phyloP scores from a whole-genome alignment of 2,797 vertebrate species.

The Amniataba percoides region DNA sequence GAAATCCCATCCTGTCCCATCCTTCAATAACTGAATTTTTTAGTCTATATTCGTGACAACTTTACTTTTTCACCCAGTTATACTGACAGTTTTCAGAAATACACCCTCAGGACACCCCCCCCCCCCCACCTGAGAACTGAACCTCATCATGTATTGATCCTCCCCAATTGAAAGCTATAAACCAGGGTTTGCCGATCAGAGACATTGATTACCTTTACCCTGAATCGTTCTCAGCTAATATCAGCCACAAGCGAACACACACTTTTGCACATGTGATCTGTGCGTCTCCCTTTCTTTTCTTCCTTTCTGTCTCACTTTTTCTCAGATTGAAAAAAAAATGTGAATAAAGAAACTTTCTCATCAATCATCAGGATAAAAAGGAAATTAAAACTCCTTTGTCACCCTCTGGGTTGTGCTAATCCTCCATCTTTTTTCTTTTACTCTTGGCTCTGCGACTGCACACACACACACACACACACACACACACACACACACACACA shows the following conservation, averaged over 20 bases:
- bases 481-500: conserved; percentile 48
- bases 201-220: conserved; percentile 51
- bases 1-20: background rate
- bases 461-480: conserved; percentile 45
- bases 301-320: background rate
- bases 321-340: conserved; percentile 13
- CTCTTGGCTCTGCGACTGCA: conserved; percentile 11
- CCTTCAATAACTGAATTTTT: conserved; percentile 5
- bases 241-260: conserved; percentile 9
- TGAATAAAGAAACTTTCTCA: conserved; percentile 41
- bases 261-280: background rate
- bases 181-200: conserved; percentile 53
- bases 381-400: conserved; percentile 56
- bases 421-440: conserved; percentile 53
- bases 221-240: conserved; percentile 17
- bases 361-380: conserved; percentile 50
- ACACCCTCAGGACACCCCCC: conserved; percentile 21
- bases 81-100: conserved; percentile 27
- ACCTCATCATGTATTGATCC: conserved; percentile 64
- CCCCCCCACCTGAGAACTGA: background rate
- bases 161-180: conserved; percentile 49
- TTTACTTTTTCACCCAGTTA: conserved; percentile 9
- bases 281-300: background rate
- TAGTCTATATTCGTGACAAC: background rate
- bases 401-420: conserved; percentile 55